Evolutionary conservation across 2,888 invertebrate species (phyloP).

Genomic region (Standfussiana lucernea): DNA sequence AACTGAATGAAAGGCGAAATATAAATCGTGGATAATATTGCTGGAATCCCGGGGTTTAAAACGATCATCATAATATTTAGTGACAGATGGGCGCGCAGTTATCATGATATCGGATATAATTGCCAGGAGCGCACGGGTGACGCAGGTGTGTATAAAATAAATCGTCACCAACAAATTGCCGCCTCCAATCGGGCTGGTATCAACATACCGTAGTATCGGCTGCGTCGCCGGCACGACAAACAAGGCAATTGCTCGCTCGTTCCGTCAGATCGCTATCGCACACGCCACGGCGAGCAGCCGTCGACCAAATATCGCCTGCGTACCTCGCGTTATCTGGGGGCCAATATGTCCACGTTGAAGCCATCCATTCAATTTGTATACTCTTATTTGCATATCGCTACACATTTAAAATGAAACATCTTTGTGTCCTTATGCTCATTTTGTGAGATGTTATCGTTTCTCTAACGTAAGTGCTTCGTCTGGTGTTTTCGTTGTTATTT

Average conservation of each 20-base stretch:
- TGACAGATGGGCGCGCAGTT: slow-evolving; percentile 47
- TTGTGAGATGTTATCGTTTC: slow-evolving; percentile 46
- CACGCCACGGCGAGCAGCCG: slow-evolving; percentile 75
- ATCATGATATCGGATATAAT: slow-evolving; percentile 53
- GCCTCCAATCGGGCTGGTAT: slow-evolving; percentile 68
- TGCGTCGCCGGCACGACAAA: slow-evolving; percentile 80
- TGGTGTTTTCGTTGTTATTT: slow-evolving; percentile 5
- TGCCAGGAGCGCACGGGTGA: slow-evolving; percentile 58
- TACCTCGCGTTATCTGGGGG: slow-evolving; percentile 70
- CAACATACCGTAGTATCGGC: slow-evolving; percentile 63
- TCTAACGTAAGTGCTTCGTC: slow-evolving; percentile 19
- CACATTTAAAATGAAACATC: slow-evolving; percentile 61
- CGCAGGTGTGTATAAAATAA: slow-evolving; percentile 60
- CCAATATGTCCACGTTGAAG: slow-evolving; percentile 74
- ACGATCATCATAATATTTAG: slow-evolving; percentile 47
- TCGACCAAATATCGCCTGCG: slow-evolving; percentile 70
- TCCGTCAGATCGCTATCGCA: slow-evolving; percentile 82
- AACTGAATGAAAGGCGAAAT: slow-evolving; percentile 36
- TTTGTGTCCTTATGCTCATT: slow-evolving; percentile 44
- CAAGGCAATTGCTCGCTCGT: slow-evolving; percentile 85
- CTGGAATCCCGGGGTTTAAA: slow-evolving; percentile 20
- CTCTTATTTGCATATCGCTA: slow-evolving; percentile 70
- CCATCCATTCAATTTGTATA: slow-evolving; percentile 71
- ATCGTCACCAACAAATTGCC: slow-evolving; percentile 69
- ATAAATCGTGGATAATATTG: slow-evolving; percentile 41